A percentile compares a stretch with the other conserved stretches of the same genome.
Conservation (phyloP, 2,888 invertebrate genomes). For the Ramazzottius varieornatus region DNA sequence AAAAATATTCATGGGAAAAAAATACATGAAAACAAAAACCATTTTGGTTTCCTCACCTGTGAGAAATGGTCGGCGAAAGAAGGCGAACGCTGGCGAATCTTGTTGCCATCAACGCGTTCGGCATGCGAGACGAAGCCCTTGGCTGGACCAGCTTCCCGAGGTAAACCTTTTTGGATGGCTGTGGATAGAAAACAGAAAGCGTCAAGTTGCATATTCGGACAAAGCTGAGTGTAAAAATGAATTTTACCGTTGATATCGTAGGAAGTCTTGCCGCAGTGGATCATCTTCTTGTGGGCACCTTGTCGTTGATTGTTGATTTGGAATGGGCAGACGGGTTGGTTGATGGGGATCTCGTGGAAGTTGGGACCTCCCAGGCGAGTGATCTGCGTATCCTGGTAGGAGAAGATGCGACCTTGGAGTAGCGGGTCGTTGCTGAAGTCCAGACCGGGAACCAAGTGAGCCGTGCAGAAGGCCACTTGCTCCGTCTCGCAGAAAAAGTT, state of each 20-base stretch:
- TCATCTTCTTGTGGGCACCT: not conserved
- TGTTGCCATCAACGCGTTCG: not conserved
- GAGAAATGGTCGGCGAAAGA: conserved; percentile 2
- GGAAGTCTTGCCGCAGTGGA: not conserved
- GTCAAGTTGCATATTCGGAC: no score
- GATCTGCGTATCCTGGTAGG: not conserved
- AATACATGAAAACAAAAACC: no score
- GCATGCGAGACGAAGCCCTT: not conserved
- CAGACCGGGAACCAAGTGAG: conserved; percentile 7
- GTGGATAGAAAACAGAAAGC: no score
- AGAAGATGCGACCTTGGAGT: not conserved
- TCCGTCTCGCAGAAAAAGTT: conserved; percentile 8
- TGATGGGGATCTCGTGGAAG: conserved; percentile 2
- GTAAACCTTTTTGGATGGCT: not conserved
- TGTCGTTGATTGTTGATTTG: not conserved
- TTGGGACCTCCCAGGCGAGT: not conserved
- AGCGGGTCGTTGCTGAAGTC: conserved; percentile 4
- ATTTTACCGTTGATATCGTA: conserved; percentile 3
- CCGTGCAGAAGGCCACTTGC: conserved; percentile 6
- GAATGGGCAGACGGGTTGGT: not conserved
- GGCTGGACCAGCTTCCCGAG: not conserved
- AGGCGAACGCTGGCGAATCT: not conserved
- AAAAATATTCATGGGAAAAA: no score
- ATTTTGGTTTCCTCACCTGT: no score
- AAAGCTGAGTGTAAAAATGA: no score